A percentile compares a stretch with the other conserved stretches of the same genome.
Conservation (phyloP, 2,797 vertebrate species). For the Epinephelus malabaricus region DNA sequence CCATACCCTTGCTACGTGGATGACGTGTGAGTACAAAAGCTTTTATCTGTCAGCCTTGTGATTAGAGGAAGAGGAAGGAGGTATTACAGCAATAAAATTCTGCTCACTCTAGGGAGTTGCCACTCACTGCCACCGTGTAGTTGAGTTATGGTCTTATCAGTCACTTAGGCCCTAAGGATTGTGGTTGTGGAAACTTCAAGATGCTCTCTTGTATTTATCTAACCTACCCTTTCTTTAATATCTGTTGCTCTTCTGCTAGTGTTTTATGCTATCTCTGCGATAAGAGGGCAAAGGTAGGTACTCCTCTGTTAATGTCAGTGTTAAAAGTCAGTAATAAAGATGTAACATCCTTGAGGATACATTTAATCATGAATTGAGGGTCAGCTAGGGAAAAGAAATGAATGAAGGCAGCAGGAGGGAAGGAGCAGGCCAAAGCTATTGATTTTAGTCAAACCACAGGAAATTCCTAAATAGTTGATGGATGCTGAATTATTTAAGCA, state of each 20-base stretch:
- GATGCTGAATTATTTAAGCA: constrained; percentile 73
- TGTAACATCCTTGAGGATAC: constrained; percentile 22
- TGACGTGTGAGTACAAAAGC: constrained; percentile 89
- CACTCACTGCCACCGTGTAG: constrained; percentile 41
- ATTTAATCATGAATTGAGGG: constrained; percentile 39
- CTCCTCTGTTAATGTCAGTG: constrained; percentile 5
- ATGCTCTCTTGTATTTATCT: constrained; percentile 44
- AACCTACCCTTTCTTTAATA: constrained; percentile 31
- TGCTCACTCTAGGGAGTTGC: constrained; percentile 48
- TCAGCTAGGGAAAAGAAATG: constrained; percentile 27
- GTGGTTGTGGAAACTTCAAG: constrained; percentile 55
- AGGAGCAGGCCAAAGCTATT: constrained; percentile 53
- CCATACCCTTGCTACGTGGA: constrained; percentile 96
- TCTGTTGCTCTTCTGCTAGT: constrained; percentile 11
- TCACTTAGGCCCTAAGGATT: constrained; percentile 52
- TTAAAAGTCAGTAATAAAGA: constrained; percentile 38
- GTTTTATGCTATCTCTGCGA: neutral
- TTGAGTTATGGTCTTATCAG: constrained; percentile 56
- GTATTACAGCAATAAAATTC: constrained; percentile 45
- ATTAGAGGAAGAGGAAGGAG: constrained; percentile 45
- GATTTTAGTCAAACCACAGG: constrained; percentile 73
- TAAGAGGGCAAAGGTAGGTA: neutral
- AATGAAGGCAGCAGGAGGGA: constrained; percentile 20
- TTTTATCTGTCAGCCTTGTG: constrained; percentile 42
- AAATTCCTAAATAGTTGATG: constrained; percentile 67